phyloP scores from a whole-genome alignment of 2,113 vertebrate genomes.

The Protobothrops flavoviridis region DNA sequence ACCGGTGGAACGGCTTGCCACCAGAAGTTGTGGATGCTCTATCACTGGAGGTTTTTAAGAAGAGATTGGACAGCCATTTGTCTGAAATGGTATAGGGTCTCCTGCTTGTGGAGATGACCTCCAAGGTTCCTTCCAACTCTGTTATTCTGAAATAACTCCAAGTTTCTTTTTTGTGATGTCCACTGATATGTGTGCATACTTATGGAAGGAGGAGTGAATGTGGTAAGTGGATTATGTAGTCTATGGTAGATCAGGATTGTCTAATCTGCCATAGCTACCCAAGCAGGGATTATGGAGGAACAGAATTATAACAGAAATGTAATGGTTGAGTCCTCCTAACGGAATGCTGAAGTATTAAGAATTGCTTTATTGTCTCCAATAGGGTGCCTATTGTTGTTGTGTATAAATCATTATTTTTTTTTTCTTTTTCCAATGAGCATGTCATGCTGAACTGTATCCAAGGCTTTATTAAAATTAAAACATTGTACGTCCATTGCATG shows the following conservation, averaged over 20 bases:
- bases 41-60: not conserved
- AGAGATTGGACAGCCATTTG: not conserved
- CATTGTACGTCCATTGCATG: conserved; percentile 25
- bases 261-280: not conserved
- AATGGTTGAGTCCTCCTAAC: conserved; percentile 13
- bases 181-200: not conserved
- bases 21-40: not conserved
- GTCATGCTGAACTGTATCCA: conserved; percentile 48
- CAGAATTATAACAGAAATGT: conserved; percentile 17
- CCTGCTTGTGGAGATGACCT: too few species aligned
- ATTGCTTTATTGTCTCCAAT: not conserved
- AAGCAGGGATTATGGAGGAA: not conserved
- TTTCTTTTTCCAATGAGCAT: conserved; percentile 38
- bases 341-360: conserved; percentile 25
- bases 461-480: conserved; percentile 59
- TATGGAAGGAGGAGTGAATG: not conserved
- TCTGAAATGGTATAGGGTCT: not conserved
- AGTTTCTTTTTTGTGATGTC: not conserved
- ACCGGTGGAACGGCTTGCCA: not conserved
- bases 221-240: not conserved
- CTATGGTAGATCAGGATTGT: not conserved
- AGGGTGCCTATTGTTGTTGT: not conserved
- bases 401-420: conserved; percentile 48
- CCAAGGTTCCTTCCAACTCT: too few species aligned
- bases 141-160: not conserved